Evolutionary conservation across 2,797 vertebrate species (phyloP).

Genomic region (Pterois miles): DNA sequence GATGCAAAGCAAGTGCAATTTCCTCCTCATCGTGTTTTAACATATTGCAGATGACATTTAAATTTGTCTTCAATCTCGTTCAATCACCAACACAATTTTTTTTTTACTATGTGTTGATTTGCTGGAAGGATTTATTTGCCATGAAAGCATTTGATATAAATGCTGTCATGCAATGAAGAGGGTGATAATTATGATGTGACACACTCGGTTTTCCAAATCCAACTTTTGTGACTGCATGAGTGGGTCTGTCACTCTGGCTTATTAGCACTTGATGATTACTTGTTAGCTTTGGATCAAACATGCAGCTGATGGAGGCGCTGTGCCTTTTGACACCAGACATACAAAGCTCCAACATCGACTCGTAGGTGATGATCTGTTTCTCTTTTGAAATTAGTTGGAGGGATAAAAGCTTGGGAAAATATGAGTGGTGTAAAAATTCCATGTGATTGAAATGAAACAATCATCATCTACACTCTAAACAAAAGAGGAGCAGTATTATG

Average conservation of each 20-base stretch:
- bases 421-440: conserved; percentile 48
- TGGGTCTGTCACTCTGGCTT: conserved; percentile 58
- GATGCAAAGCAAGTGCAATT: conserved; percentile 9
- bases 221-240: conserved; percentile 49
- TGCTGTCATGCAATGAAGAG: conserved; percentile 45
- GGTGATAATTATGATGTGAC: conserved; percentile 60
- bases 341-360: not conserved
- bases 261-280: conserved; percentile 69
- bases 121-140: conserved; percentile 40
- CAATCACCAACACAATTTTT: not conserved
- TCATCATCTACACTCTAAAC: conserved; percentile 53
- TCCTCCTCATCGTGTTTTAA: conserved; percentile 16
- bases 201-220: conserved; percentile 53
- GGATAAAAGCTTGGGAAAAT: conserved; percentile 40
- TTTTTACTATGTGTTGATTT: conserved; percentile 29
- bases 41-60: conserved; percentile 8
- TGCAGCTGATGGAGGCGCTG: conserved; percentile 18
- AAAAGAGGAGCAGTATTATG: conserved; percentile 56
- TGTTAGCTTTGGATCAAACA: conserved; percentile 69
- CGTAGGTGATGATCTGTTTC: conserved; percentile 18
- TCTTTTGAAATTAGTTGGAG: conserved; percentile 6
- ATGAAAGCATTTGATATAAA: conserved; percentile 42
- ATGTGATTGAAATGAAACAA: conserved; percentile 67
- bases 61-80: conserved; percentile 33
- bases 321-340: conserved; percentile 11